Percentiles rank a stretch among this genome's conserved stretches.
Conservation (phyloP, 1,140 invertebrate genomes). For the Lutraria rhynchaena region DNA sequence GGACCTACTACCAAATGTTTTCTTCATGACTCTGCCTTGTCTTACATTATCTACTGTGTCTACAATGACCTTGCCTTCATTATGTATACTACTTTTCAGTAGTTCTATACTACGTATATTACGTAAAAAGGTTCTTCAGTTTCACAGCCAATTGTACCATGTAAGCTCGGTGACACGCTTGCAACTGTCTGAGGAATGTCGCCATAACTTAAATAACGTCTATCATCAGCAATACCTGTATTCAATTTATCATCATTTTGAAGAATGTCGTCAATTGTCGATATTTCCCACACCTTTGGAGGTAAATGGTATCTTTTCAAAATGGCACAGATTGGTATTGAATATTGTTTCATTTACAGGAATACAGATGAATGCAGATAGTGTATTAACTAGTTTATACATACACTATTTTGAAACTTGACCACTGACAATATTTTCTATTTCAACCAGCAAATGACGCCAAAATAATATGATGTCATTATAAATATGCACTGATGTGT, state of each 20-base stretch:
- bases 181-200: not conserved
- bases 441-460: too few species aligned
- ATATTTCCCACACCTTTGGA: not conserved
- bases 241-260: not conserved
- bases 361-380: too few species aligned
- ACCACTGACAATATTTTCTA: too few species aligned
- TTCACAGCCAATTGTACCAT: conserved; percentile 5
- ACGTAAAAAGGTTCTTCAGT: not conserved
- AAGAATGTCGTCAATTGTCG: not conserved
- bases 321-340: not conserved
- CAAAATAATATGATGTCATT: too few species aligned
- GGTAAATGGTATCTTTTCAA: not conserved
- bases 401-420: too few species aligned
- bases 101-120: not conserved
- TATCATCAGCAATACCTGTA: not conserved
- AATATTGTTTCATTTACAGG: too few species aligned
- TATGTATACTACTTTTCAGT: not conserved
- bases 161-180: not conserved
- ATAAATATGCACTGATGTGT: too few species aligned
- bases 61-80: conserved; percentile 5
- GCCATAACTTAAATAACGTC: not conserved
- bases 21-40: conserved; percentile 5
- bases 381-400: too few species aligned
- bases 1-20: too few species aligned
- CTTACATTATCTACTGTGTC: not conserved